phyloP scores from a whole-genome alignment of 2,797 vertebrate species.

The Erethizon dorsatum region DNA sequence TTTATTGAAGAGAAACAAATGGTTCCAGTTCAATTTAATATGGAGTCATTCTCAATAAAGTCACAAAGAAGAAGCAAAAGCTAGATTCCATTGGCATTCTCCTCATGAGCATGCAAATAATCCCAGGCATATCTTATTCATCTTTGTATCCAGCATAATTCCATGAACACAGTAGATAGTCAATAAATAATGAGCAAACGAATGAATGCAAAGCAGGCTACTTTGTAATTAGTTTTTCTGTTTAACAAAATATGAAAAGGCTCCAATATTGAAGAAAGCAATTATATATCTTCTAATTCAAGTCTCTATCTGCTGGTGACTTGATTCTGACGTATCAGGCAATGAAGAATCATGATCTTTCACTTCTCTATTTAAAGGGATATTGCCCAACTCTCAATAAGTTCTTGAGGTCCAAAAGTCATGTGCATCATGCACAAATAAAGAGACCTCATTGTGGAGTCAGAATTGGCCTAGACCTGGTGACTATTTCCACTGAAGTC shows the following conservation, averaged over 20 bases:
- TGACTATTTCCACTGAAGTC: not conserved
- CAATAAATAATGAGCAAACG: not conserved
- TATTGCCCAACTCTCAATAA: not conserved
- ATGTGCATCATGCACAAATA: not conserved
- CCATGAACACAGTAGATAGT: not conserved
- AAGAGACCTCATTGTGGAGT: not conserved
- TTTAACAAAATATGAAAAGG: constrained; percentile 14
- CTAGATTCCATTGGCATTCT: not conserved
- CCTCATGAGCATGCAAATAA: not conserved
- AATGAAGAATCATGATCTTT: not conserved
- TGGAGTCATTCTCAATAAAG: not conserved
- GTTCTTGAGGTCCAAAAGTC: not conserved
- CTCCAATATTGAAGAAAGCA: not conserved
- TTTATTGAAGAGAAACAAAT: constrained; percentile 27
- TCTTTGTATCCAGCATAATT: not conserved
- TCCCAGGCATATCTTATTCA: not conserved
- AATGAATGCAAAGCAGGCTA: constrained; percentile 18
- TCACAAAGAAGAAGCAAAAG: not conserved
- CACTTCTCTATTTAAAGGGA: not conserved
- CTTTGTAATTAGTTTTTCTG: not conserved
- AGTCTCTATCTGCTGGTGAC: not conserved
- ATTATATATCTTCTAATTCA: constrained; percentile 3
- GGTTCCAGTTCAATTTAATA: not conserved
- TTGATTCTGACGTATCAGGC: not conserved
- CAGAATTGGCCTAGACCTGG: not conserved